Base-by-base conservation (phyloP, 2,888 invertebrate genomes). In the Archips crataeganus region DNA sequence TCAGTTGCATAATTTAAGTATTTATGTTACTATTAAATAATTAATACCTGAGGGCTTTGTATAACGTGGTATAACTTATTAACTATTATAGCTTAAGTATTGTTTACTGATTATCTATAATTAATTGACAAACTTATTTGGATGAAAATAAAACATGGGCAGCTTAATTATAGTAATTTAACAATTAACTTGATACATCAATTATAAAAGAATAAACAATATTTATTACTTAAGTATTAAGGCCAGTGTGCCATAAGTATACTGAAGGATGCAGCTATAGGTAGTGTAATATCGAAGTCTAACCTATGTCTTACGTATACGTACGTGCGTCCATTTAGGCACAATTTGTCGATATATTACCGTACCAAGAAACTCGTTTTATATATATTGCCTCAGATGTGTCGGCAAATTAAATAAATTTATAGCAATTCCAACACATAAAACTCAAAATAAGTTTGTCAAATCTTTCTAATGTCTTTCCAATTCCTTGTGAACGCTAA, bases 41-140 rank as follows among this genome's bases (percentile, higher is more conserved):
- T 77, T 79, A 80, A 81, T 80, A 83, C 82, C 79, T 84, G 84
- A 82, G 82, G 83, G 86, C 81, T 84, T 85, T 70, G 57, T 57
- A 57, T 57, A 36, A 66, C 57, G 42, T 66, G 66, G 83, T 85
- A 80, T 87, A 89, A 90, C 86, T 89, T 90, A 90, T 90, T 90
- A 87, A 87, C 84, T 83, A 82, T 82, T 80, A 75, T 83, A 90
- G 85, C 79, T 83, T 87, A 88, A 86, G 80, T 84, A 84, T 75
- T 71, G 45, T 84, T 77, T 84, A 82, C 74, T 81, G 79, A 57
- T 76, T 71, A 70, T 72, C 71, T 69, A 47, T 79, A 68, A 75
- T 54, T 23, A 15, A 54, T 81, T 84, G 89, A 83, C 86, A 87
- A 81, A 87, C 83, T 86, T 86, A 80, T 83, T 79, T 78, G 66